Base-by-base conservation (phyloP, 2,888 invertebrate species). In the Rhagonycha lutea region DNA sequence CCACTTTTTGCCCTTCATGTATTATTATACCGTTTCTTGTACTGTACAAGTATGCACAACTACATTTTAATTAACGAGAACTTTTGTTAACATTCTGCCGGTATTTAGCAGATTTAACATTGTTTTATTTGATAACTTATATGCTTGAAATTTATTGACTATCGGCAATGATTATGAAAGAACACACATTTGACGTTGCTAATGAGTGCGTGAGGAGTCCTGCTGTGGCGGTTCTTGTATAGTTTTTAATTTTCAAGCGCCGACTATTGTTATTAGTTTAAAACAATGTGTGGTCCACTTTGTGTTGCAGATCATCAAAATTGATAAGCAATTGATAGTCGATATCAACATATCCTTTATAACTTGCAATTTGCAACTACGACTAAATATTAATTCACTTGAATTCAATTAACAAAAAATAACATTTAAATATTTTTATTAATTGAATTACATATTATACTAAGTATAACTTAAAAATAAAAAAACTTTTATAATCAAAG, bases 161-260 rank as follows among this genome's bases (percentile, higher is more conserved):
- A 76, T 76, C 47, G 32, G 60, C 23, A 23, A 75, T 47, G 67
- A 77, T 75, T 74, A 76, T 76, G 67, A 69, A 61, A 73, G 79
- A 80, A 83, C 82, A 84, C 82, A 83, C 82, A 83, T 83, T 83
- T 84, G 84, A 85, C 85, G 83, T 84, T 81, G 85, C 85, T 87
- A 87, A 87, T 86, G 87, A 86, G 86, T 86, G 86, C 87, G 86
- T 87, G 87, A 85, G 75, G 85, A 79, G 79, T 82, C 87, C 85
- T 79, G 87, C 86, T 84, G 86, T 77, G 84, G 80, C 81, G 81
- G 82, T 81, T 80, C 81, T 81, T 81, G 82, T 81, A 82, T 82
- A 82, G 80, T 82, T 83, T 81, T 76, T 78, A 72, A 78, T 78
- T 75, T 82, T 82, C 82, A 83, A 84, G 85, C 82, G 81, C 81